These are phyloP conservation scores for Tympanoctomys barrerae DNA, from an alignment of 2,797 vertebrate genomes.

Conservation along the genomic window DNA sequence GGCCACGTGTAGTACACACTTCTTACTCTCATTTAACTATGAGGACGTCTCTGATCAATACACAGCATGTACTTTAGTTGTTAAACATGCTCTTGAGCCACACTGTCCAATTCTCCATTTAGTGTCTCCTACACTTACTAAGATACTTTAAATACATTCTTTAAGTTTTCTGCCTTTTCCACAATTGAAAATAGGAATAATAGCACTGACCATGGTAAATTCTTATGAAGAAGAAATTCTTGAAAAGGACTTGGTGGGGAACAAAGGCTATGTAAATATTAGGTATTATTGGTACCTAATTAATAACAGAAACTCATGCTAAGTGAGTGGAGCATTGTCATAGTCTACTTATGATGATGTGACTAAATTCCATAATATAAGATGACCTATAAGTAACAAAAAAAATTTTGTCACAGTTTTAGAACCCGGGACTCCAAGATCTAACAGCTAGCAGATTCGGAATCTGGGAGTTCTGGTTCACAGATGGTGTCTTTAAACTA, in stretches of 20 bases:
- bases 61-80: not conserved
- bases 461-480: too few species aligned
- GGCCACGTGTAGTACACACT: not conserved
- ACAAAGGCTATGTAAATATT: not conserved
- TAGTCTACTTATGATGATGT: not conserved
- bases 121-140: too few species aligned
- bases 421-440: too few species aligned
- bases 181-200: too few species aligned
- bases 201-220: too few species aligned
- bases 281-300: not conserved
- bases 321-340: not conserved
- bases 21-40: not conserved
- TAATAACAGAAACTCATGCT: not conserved
- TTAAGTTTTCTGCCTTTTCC: too few species aligned
- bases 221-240: too few species aligned
- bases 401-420: too few species aligned
- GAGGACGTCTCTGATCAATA: not conserved
- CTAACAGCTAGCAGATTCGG: too few species aligned
- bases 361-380: not conserved
- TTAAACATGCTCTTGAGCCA: not conserved
- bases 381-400: too few species aligned
- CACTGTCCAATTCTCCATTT: not conserved
- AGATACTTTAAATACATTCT: too few species aligned
- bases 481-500: too few species aligned
- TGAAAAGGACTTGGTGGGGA: not conserved